Evolutionary conservation across 2,888 invertebrate species (phyloP).

Genomic region (Hypomecis punctinalis): DNA sequence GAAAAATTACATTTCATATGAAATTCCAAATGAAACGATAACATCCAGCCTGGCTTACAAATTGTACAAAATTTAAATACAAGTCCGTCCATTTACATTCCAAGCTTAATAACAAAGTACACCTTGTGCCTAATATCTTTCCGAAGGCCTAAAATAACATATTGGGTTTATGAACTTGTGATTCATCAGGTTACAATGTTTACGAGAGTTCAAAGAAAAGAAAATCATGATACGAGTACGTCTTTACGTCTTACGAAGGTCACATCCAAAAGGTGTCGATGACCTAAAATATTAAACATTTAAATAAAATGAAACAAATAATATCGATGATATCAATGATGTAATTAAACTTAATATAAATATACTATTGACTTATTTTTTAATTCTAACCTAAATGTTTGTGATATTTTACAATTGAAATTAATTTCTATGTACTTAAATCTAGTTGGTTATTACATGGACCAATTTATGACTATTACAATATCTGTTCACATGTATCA

Average conservation of each 20-base stretch:
- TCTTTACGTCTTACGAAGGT: slow-evolving; percentile 20
- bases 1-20: neutral
- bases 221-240: slow-evolving; percentile 21
- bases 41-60: neutral
- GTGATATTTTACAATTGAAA: slow-evolving; percentile 19
- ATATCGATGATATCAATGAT: slow-evolving; percentile 25
- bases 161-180: slow-evolving; percentile 26
- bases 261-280: slow-evolving; percentile 27
- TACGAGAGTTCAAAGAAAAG: slow-evolving; percentile 19
- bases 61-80: slow-evolving; percentile 27
- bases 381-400: slow-evolving; percentile 29
- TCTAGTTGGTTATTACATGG: slow-evolving; percentile 7
- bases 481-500: slow-evolving; percentile 1
- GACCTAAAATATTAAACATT: slow-evolving; percentile 17
- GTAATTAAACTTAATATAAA: slow-evolving; percentile 33
- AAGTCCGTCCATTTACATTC: slow-evolving; percentile 21
- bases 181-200: slow-evolving; percentile 26
- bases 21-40: neutral
- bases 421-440: slow-evolving; percentile 17
- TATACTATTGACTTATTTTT: slow-evolving; percentile 39
- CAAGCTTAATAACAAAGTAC: slow-evolving; percentile 31
- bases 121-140: slow-evolving; percentile 40
- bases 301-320: slow-evolving; percentile 29
- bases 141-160: slow-evolving; percentile 30
- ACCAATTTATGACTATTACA: slow-evolving; percentile 5